A percentile compares a stretch with the other conserved stretches of the same genome.
phyloP scores from a whole-genome alignment of 2,113 vertebrate genomes.

The Melanerpes formicivorus region DNA sequence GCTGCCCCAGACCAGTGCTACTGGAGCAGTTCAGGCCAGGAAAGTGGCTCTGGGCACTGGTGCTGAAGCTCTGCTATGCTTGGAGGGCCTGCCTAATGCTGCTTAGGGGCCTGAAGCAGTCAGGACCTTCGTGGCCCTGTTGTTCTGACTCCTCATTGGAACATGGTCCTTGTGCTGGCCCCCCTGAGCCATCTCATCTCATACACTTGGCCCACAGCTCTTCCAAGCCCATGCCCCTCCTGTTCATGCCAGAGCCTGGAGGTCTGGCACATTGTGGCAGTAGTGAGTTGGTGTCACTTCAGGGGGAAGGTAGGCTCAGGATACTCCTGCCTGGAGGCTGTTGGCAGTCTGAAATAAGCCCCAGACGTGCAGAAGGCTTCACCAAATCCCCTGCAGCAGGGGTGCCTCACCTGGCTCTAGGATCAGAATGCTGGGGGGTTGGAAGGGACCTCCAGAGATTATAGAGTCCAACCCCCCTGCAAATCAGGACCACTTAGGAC shows the following conservation, averaged over 20 bases:
- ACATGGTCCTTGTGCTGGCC: fast-evolving
- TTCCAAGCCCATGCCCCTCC: not conserved
- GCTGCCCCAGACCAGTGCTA: fast-evolving
- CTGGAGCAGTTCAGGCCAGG: not conserved
- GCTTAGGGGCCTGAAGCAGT: not conserved
- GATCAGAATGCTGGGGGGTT: no score
- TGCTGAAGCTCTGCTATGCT: not conserved
- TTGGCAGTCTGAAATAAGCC: not conserved
- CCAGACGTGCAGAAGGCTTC: not conserved
- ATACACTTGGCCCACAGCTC: fast-evolving
- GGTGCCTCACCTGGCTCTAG: not conserved
- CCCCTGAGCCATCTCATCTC: not conserved
- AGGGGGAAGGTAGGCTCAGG: fast-evolving
- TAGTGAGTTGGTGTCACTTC: not conserved
- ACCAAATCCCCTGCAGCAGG: fast-evolving
- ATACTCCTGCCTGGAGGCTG: not conserved
- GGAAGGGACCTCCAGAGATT: no score
- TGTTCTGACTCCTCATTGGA: not conserved
- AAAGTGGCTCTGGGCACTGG: not conserved
- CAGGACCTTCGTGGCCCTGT: fast-evolving
- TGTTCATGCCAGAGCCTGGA: not conserved
- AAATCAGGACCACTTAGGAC: no score
- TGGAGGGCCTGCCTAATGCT: not conserved
- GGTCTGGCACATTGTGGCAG: fast-evolving
- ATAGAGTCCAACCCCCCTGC: no score